Conservation (phyloP, 2,113 vertebrate genomes). For the Calypte anna region DNA sequence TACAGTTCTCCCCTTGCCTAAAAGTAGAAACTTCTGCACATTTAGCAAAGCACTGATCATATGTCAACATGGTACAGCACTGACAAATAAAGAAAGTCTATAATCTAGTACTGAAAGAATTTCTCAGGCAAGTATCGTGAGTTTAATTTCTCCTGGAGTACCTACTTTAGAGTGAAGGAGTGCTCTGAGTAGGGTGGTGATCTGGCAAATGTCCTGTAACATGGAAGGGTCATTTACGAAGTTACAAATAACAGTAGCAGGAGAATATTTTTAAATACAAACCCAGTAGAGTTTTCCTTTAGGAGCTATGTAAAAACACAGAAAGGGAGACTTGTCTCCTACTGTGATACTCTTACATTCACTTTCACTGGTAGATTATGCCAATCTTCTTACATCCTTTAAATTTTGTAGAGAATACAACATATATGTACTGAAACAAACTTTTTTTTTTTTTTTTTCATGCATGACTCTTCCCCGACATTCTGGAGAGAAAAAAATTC, state of each 20-base stretch:
- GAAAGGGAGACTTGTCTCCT: background rate
- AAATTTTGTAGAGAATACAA: background rate
- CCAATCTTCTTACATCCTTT: background rate
- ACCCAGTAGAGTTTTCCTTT: background rate
- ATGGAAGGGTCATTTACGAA: background rate
- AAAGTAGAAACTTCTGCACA: background rate
- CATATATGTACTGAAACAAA: background rate
- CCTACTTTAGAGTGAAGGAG: background rate
- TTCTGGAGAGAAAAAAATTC: background rate
- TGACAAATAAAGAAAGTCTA: background rate
- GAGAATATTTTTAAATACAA: background rate
- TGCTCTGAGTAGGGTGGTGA: rapidly evolving
- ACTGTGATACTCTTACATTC: background rate
- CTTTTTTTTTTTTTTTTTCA: background rate
- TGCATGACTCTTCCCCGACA: background rate
- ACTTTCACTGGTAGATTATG: background rate
- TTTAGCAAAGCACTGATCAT: background rate
- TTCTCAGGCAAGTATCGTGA: background rate
- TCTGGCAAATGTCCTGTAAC: background rate
- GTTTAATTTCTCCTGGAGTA: background rate
- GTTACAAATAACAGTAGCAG: background rate
- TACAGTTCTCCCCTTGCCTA: background rate
- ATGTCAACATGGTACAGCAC: background rate
- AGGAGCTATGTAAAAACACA: background rate
- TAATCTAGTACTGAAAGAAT: background rate